phyloP scores from a whole-genome alignment of 2,888 invertebrate genomes.

The Sminthurides aquaticus region DNA sequence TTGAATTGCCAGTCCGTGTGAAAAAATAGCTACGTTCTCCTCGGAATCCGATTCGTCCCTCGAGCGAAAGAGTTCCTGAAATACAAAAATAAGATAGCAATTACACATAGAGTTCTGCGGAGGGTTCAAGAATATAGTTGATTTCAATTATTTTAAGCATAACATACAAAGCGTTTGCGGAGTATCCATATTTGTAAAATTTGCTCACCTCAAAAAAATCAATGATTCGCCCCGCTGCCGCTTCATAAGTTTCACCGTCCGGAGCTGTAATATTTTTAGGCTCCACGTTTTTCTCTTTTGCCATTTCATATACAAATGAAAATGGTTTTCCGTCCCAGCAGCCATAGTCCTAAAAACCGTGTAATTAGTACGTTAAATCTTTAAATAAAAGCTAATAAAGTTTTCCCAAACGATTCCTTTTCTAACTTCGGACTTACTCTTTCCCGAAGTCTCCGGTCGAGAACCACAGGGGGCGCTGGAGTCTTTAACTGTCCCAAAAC shows the following conservation, averaged over 20 bases:
- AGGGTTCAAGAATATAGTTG: too few relatives aligned
- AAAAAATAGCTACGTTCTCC: background rate
- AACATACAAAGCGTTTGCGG: too few relatives aligned
- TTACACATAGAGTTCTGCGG: too few relatives aligned
- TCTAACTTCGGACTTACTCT: too few relatives aligned
- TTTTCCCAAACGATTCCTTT: too few relatives aligned
- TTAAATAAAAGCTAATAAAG: too few relatives aligned
- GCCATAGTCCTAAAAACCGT: conserved; percentile 7
- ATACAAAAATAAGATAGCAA: too few relatives aligned
- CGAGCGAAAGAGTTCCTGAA: too few relatives aligned
- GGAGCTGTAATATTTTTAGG: background rate
- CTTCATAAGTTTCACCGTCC: conserved; percentile 12
- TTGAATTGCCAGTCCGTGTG: background rate
- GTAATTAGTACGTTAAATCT: too few relatives aligned
- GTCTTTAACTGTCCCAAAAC: conserved; percentile 1
- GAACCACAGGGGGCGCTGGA: conserved; percentile 1
- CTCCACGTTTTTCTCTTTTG: conserved; percentile 5
- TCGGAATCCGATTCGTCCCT: too few relatives aligned
- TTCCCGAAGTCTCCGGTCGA: conserved; percentile 11
- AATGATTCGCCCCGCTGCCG: background rate
- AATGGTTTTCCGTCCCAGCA: conserved; percentile 12
- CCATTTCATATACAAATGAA: conserved; percentile 4
- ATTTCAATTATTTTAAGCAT: too few relatives aligned
- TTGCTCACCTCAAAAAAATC: conserved; percentile 10
- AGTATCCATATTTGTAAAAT: too few relatives aligned